phyloP scores from a whole-genome alignment of 2,113 vertebrate genomes.

The Prunella himalayana region DNA sequence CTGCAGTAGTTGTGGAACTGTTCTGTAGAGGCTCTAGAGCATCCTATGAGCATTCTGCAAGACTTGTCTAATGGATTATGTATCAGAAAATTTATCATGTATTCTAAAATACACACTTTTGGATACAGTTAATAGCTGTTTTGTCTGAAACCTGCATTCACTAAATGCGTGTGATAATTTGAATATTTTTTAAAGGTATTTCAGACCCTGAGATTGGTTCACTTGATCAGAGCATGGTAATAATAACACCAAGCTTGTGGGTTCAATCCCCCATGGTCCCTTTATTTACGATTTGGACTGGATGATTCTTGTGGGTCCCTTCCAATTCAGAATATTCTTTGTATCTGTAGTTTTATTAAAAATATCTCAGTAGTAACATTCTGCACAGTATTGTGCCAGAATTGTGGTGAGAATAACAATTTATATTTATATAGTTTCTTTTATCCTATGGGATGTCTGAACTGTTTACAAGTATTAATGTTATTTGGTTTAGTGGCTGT shows the following conservation, averaged over 20 bases:
- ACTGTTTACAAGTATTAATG: background rate
- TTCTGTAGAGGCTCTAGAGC: background rate
- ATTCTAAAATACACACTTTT: background rate
- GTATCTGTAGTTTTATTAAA: background rate
- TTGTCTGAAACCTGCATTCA: background rate
- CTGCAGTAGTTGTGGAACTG: background rate
- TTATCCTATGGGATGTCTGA: background rate
- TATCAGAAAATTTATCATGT: background rate
- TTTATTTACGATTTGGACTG: background rate
- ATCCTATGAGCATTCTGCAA: background rate
- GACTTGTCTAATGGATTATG: accelerated
- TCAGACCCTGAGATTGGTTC: background rate
- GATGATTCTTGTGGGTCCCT: background rate
- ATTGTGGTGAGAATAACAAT: background rate
- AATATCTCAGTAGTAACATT: background rate
- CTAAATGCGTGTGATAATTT: background rate
- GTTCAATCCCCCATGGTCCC: background rate
- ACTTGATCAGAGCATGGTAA: background rate
- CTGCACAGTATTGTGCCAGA: background rate
- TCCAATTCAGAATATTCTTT: background rate
- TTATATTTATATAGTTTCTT: background rate
- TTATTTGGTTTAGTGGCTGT: background rate
- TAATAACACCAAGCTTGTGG: background rate
- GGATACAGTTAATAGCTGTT: background rate
- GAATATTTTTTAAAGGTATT: background rate